These are phyloP conservation scores for Epizoanthus ramosus DNA, from an alignment of 92 coral and sea anemone genomes.

Conservation along the genomic window DNA sequence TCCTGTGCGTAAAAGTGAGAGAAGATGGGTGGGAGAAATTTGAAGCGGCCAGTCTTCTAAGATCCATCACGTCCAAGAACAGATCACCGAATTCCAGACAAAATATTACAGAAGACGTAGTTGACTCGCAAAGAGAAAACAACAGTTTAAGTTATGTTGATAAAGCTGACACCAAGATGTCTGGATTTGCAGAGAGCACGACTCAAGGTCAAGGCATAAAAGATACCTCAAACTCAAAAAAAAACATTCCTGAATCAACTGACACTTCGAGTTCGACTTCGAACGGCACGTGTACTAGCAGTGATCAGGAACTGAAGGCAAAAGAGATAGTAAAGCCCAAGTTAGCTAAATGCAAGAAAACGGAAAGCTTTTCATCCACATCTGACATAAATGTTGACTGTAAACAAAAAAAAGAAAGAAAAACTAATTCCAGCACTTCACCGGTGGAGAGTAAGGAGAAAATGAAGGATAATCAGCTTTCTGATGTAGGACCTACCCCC, in stretches of 20 bases:
- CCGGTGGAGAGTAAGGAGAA: slow-evolving; percentile 3
- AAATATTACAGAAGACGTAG: background rate
- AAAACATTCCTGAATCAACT: background rate
- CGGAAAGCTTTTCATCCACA: slow-evolving; percentile 16
- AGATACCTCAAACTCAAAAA: background rate
- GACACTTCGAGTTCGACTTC: background rate
- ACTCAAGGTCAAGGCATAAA: background rate
- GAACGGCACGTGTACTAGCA: background rate
- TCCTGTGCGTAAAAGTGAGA: slow-evolving; percentile 82
- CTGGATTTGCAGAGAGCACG: too few species aligned
- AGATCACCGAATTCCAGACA: background rate
- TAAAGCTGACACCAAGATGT: background rate
- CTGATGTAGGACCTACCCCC: background rate
- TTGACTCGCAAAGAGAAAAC: background rate
- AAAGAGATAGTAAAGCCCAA: background rate
- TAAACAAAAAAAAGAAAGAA: background rate
- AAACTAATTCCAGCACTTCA: background rate
- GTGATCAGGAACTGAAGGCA: background rate
- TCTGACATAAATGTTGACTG: background rate
- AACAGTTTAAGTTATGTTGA: background rate
- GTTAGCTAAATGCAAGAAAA: slow-evolving; percentile 24
- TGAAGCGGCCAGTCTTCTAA: slow-evolving; percentile 77
- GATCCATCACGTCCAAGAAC: slow-evolving; percentile 34
- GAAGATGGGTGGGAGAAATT: slow-evolving; percentile 82
- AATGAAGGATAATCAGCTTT: background rate